These are phyloP conservation scores for Platichthys flesus DNA, from an alignment of 2,113 vertebrate genomes.

Conservation along the genomic window DNA sequence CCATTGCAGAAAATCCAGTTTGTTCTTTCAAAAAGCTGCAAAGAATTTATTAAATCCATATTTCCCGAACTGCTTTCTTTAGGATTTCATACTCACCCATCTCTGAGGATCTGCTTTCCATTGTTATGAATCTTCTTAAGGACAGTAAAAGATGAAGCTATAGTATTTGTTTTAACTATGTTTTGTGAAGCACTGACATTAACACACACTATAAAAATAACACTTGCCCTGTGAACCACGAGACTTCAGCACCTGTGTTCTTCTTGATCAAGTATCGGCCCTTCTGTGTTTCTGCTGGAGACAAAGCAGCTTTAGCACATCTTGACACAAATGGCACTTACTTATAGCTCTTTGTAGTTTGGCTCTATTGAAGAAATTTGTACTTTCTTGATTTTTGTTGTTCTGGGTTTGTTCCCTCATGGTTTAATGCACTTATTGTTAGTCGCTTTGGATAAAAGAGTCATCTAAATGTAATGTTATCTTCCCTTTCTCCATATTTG, in stretches of 20 bases:
- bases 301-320: slow-evolving; percentile 1
- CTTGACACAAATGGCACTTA: too few species aligned
- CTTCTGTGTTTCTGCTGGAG: not conserved
- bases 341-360: too few species aligned
- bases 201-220: not conserved
- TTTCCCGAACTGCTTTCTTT: slow-evolving; percentile 51
- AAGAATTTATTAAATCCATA: slow-evolving; percentile 46
- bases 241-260: not conserved
- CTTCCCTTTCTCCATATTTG: too few species aligned
- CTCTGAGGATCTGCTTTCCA: slow-evolving; percentile 17
- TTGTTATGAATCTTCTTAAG: not conserved
- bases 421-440: too few species aligned
- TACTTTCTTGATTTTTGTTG: too few species aligned
- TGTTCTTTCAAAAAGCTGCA: slow-evolving; percentile 68
- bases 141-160: not conserved
- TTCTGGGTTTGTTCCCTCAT: too few species aligned
- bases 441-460: too few species aligned
- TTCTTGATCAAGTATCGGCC: not conserved
- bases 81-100: slow-evolving; percentile 21
- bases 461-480: too few species aligned
- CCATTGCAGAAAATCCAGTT: slow-evolving; percentile 87
- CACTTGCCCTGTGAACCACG: not conserved
- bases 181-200: not conserved
- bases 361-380: too few species aligned
- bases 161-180: not conserved